Conservation (phyloP, 1,140 invertebrate species). For the Pomacea maculata region DNA sequence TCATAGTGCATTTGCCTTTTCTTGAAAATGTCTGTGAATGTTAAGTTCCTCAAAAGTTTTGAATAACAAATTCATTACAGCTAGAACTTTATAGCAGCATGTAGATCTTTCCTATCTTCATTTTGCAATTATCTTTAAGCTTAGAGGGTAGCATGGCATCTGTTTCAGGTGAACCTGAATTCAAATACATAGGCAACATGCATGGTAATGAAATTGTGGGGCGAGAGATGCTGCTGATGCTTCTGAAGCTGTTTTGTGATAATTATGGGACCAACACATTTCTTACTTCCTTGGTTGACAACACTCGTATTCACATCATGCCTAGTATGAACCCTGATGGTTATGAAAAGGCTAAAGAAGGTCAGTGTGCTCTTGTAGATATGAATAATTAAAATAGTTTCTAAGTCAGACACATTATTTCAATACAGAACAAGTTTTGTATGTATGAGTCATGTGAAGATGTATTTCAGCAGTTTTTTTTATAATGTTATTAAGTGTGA, state of each 20-base stretch:
- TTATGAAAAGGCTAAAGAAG: slow-evolving; percentile 80
- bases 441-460: too few species aligned
- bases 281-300: slow-evolving; percentile 76
- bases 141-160: background rate
- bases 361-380: slow-evolving; percentile 66
- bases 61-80: background rate
- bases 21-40: background rate
- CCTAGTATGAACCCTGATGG: slow-evolving; percentile 92
- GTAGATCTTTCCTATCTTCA: background rate
- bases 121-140: background rate
- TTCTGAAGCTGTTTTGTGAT: slow-evolving; percentile 72
- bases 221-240: slow-evolving; percentile 79
- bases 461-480: too few species aligned
- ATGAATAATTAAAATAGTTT: background rate
- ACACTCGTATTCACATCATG: slow-evolving; percentile 85
- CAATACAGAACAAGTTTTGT: too few species aligned
- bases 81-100: background rate
- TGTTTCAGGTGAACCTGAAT: slow-evolving; percentile 60
- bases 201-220: slow-evolving; percentile 92
- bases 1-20: background rate
- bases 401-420: too few species aligned
- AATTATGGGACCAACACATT: slow-evolving; percentile 76
- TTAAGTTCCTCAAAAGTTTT: background rate
- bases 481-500: too few species aligned
- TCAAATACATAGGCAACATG: slow-evolving; percentile 92